A percentile compares a stretch with the other conserved stretches of the same genome.
Evolutionary conservation across 2,888 invertebrate species (phyloP).

Genomic region (Leuctra nigra): DNA sequence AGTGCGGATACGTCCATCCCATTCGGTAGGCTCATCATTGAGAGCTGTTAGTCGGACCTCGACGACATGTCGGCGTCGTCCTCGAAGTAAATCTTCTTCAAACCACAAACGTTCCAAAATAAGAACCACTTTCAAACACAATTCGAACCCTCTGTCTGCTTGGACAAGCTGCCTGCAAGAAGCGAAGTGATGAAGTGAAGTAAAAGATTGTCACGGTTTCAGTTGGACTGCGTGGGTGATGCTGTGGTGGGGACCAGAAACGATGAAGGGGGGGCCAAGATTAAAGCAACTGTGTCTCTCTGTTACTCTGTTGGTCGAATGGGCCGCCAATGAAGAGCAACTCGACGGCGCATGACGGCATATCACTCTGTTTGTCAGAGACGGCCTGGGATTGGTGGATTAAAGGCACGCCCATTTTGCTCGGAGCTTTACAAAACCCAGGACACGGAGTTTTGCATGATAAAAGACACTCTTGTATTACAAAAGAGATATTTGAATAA

Average conservation of each 20-base stretch:
- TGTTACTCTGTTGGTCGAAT: constrained; percentile 13
- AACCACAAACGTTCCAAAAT: constrained; percentile 30
- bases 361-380: background rate
- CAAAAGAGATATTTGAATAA: too few relatives aligned
- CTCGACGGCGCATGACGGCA: constrained; percentile 1
- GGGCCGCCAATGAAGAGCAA: constrained; percentile 4
- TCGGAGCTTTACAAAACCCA: too few relatives aligned
- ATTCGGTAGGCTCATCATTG: constrained; percentile 72
- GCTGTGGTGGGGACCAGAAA: constrained; percentile 14
- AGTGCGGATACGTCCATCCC: constrained; percentile 81
- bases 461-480: background rate
- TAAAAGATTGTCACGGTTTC: constrained; percentile 18
- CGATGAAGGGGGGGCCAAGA: constrained; percentile 14
- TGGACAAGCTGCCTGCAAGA: too few relatives aligned
- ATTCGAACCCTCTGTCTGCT: constrained; percentile 15
- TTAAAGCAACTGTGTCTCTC: constrained; percentile 20
- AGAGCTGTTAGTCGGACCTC: too few relatives aligned
- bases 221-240: background rate
- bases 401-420: background rate
- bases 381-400: background rate
- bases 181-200: too few relatives aligned
- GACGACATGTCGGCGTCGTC: too few relatives aligned
- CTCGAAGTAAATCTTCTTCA: constrained; percentile 23
- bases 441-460: constrained; percentile 5
- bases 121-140: constrained; percentile 32